A percentile compares a stretch with the other conserved stretches of the same genome.
Evolutionary conservation across 2,797 vertebrate species (phyloP).

Genomic region (Erethizon dorsatum): DNA sequence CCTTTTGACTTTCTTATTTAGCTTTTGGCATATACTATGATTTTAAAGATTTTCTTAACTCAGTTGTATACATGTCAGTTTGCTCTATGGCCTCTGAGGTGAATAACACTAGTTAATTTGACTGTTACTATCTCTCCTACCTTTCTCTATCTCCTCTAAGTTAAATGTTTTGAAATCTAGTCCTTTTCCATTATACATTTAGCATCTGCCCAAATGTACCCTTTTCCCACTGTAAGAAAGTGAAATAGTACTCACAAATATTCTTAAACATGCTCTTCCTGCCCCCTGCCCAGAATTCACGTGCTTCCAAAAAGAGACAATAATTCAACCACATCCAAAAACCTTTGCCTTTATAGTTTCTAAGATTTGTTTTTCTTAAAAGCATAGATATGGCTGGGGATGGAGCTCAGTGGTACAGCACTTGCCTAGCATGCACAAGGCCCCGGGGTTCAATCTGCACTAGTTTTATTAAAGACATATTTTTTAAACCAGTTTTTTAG

Average conservation of each 20-base stretch:
- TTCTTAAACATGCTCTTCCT: not conserved
- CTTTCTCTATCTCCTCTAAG: slow-evolving; percentile 1
- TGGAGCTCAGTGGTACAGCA: not conserved
- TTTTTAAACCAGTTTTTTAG: slow-evolving; percentile 38
- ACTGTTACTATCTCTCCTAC: not conserved
- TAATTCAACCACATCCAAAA: not conserved
- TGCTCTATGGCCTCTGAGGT: not conserved
- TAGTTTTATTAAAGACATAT: slow-evolving; percentile 42
- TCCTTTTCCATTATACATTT: not conserved
- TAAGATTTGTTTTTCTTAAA: slow-evolving; percentile 42
- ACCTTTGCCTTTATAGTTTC: not conserved
- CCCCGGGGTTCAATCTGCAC: not conserved
- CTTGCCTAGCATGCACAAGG: not conserved
- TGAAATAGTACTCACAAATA: not conserved
- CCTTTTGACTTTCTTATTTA: slow-evolving; percentile 49
- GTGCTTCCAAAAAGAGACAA: not conserved
- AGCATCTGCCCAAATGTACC: not conserved
- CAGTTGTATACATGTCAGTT: not conserved
- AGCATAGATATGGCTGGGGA: not conserved
- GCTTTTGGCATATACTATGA: not conserved
- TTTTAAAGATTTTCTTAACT: slow-evolving; percentile 27
- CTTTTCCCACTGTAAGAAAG: not conserved
- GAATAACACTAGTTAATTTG: not conserved
- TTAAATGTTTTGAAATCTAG: slow-evolving; percentile 11
- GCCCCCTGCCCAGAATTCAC: not conserved